Evolutionary conservation across 2,113 vertebrate species (phyloP).

Genomic region (Axis porcinus): DNA sequence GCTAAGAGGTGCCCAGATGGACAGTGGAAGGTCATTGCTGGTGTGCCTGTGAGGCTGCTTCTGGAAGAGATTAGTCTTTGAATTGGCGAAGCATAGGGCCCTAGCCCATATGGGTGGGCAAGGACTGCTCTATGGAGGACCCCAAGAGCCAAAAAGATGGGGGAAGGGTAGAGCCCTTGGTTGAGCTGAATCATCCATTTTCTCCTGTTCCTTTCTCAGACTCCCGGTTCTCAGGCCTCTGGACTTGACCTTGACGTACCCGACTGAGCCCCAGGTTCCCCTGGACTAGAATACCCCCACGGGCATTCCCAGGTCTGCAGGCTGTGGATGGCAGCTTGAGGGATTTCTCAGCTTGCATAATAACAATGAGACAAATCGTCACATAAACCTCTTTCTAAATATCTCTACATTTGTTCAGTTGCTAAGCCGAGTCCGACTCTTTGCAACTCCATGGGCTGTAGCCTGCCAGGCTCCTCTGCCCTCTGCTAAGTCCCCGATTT

Average conservation of each 20-base stretch:
- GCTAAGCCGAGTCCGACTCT: background rate
- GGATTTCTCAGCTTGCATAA: background rate
- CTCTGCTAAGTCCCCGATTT: background rate
- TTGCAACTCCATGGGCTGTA: background rate
- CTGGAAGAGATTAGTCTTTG: background rate
- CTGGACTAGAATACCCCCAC: background rate
- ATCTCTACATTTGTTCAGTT: background rate
- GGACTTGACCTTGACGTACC: background rate
- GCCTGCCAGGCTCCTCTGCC: background rate
- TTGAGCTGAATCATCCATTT: background rate
- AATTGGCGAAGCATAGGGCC: background rate
- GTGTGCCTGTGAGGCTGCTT: background rate
- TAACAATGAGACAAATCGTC: background rate
- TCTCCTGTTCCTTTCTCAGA: background rate
- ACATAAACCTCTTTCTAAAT: background rate
- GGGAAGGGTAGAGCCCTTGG: background rate
- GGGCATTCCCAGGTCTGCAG: background rate
- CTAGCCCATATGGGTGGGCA: background rate
- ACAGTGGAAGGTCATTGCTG: background rate
- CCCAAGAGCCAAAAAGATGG: background rate
- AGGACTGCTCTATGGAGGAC: rapidly evolving
- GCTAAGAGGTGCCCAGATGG: background rate
- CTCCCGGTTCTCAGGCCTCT: background rate
- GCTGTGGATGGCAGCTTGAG: rapidly evolving
- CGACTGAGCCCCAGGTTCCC: background rate